Conservation (phyloP, 2,888 invertebrate genomes). For the Capitulum mitella region DNA sequence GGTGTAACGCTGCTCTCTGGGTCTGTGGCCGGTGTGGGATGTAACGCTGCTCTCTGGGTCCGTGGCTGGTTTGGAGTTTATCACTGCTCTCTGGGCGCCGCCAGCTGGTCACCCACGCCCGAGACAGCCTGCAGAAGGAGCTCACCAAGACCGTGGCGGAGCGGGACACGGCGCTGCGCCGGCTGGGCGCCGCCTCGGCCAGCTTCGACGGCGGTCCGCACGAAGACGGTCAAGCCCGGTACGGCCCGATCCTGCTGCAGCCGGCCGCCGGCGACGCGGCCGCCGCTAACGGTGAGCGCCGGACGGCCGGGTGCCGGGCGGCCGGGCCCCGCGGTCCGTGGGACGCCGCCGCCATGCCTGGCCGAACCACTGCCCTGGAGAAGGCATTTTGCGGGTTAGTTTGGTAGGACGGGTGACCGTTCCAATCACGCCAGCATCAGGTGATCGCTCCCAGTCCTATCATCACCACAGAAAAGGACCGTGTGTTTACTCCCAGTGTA, state of each 20-base stretch:
- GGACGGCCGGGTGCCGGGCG: background rate
- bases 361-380: too few species aligned
- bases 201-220: background rate
- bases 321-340: too few species aligned
- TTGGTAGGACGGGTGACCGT: too few species aligned
- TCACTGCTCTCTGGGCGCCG: background rate
- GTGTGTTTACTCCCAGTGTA: too few species aligned
- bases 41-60: background rate
- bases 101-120: slow-evolving; percentile 39
- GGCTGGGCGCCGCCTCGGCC: slow-evolving; percentile 31
- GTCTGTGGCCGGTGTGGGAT: too few species aligned
- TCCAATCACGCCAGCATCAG: too few species aligned
- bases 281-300: background rate
- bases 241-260: background rate
- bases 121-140: slow-evolving; percentile 39
- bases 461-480: too few species aligned
- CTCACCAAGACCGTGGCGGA: slow-evolving; percentile 36
- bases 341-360: too few species aligned
- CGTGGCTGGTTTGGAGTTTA: fast-evolving
- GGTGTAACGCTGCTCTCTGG: background rate
- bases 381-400: too few species aligned
- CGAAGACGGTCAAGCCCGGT: background rate
- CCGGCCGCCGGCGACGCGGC: background rate
- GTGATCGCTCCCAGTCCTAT: too few species aligned
- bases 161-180: slow-evolving; percentile 36